Evolutionary conservation across 2,113 vertebrate species (phyloP).

Genomic region (Capra hircus): DNA sequence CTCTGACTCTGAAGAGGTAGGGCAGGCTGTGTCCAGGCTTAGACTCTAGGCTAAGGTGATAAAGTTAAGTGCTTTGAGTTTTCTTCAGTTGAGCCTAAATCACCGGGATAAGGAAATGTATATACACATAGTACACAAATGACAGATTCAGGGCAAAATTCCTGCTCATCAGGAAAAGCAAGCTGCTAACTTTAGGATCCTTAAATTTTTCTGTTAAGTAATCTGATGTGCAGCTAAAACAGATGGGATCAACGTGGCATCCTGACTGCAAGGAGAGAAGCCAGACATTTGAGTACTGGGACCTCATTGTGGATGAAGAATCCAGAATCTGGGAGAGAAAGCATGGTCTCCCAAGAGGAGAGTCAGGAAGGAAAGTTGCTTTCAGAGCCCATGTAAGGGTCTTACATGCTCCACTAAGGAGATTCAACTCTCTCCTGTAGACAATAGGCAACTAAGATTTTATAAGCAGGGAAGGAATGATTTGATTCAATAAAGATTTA

Average conservation of each 20-base stretch:
- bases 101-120: background rate
- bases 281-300: background rate
- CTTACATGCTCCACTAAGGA: background rate
- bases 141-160: background rate
- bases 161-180: background rate
- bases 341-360: background rate
- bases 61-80: background rate
- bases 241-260: background rate
- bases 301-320: background rate
- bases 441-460: background rate
- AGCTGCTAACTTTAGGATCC: background rate
- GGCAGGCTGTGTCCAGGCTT: background rate
- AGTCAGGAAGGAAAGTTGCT: background rate
- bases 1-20: background rate
- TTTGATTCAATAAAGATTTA: constrained; percentile 1
- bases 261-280: background rate
- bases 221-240: background rate
- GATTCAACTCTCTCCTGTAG: background rate
- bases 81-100: background rate
- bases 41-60: background rate
- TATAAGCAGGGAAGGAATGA: background rate
- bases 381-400: background rate
- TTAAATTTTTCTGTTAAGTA: background rate
- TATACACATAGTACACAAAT: background rate
- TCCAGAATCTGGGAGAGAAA: background rate